Base-by-base conservation (phyloP, 2,888 invertebrate species). In the Formica aserva region DNA sequence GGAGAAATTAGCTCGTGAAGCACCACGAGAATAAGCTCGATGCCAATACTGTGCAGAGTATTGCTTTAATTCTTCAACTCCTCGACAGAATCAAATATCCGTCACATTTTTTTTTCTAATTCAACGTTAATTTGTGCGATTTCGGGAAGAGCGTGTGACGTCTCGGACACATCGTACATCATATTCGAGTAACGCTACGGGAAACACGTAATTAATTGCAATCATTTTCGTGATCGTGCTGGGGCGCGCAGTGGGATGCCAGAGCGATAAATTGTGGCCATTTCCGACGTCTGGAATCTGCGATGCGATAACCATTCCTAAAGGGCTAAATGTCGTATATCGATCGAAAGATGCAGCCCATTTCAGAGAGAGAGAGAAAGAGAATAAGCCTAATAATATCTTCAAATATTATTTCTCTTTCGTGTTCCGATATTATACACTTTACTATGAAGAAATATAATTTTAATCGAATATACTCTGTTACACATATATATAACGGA, bases 141-240 rank as follows among this genome's bases (percentile, higher is more conserved):
- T 38, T 38, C 52, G 22, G 38, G 52, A 26, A n/a, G 35, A 52
- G 15, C 22, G 41, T 35, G 60, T 35, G 71, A 78, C 60, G 18
- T 18, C 45, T 32, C 13, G 26, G 52, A 45, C 71, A 60, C 45
- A 32, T 71, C 71, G 5, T 69, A 71, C 26, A 60, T 78, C 78
- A 71, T 60, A 71, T 71, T 71, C 71, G 71, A 71, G 78, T 71
- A 45, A 60, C 35, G 78, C 71, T 45, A 32, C 45, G 35, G 71
- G 78, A 71, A 45, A 71, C 78, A 60, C 57, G 78, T 78, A 78
- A 78, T 78, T 78, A 78, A 78, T 78, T 78, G 41, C 78, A 78
- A 78, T 78, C 60, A 60, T 78, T 71, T 78, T 78, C 78, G 78
- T 67, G 69, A 69, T 55, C 45, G 71, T 71, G 8, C n/a, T 52